phyloP scores from a whole-genome alignment of 2,888 invertebrate species.

The Rhagonycha fulva region DNA sequence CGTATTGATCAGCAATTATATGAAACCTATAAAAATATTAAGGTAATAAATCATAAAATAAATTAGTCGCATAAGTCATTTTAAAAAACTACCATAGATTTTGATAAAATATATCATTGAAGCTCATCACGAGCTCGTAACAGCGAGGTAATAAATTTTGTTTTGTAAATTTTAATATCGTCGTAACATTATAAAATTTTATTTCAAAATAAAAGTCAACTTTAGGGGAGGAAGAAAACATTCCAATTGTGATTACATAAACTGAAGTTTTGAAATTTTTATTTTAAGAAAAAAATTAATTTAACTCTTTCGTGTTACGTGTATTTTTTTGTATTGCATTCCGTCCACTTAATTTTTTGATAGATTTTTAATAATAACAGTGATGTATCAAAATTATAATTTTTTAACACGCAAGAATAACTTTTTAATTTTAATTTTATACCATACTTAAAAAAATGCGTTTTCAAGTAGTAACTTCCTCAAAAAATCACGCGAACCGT shows the following conservation, averaged over 20 bases:
- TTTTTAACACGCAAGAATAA: background rate
- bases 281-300: background rate
- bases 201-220: background rate
- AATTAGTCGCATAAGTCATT: slow-evolving; percentile 28
- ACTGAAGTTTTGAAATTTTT: background rate
- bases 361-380: background rate
- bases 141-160: slow-evolving; percentile 31
- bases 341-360: background rate
- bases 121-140: slow-evolving; percentile 31
- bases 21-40: slow-evolving; percentile 42
- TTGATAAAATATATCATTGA: slow-evolving; percentile 38
- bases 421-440: background rate
- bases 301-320: background rate
- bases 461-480: background rate
- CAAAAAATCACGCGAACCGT: background rate
- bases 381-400: background rate
- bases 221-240: background rate
- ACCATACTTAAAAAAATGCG: background rate
- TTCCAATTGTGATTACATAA: too few relatives aligned
- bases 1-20: slow-evolving; percentile 42
- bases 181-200: background rate
- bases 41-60: slow-evolving; percentile 35
- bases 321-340: background rate
- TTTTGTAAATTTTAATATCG: slow-evolving; percentile 29
- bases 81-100: slow-evolving; percentile 30